Evolutionary conservation across 2,113 vertebrate genomes (phyloP).

Genomic region (Heptranchias perlo): DNA sequence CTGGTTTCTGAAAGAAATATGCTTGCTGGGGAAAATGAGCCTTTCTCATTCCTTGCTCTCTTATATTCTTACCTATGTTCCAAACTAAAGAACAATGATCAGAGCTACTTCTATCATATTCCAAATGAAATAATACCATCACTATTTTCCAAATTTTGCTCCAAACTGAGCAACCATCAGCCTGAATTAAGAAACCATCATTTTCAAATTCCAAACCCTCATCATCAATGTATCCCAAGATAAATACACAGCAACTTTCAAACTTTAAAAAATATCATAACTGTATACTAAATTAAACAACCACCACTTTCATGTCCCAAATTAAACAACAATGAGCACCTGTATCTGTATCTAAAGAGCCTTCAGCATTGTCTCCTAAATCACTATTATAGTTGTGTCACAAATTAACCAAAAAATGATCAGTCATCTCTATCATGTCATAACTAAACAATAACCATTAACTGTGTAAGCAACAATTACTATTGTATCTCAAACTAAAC

Average conservation of each 20-base stretch:
- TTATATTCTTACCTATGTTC: not conserved
- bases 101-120: not conserved
- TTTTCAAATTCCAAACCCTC: not conserved
- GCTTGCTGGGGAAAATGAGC: not conserved
- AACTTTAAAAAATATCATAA: not conserved
- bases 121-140: not conserved
- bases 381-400: not conserved
- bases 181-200: not conserved
- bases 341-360: not conserved
- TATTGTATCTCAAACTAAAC: not conserved
- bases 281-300: not conserved
- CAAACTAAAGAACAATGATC: not conserved
- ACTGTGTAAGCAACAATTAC: not conserved
- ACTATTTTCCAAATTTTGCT: not conserved
- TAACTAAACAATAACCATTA: not conserved
- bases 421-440: not conserved
- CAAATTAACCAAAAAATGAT: not conserved
- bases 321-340: not conserved
- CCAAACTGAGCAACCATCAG: not conserved
- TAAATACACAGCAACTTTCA: not conserved
- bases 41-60: not conserved
- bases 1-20: not conserved
- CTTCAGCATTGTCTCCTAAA: not conserved
- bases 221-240: not conserved
- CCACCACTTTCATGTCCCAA: not conserved